These are phyloP conservation scores for Tyto alba DNA, from an alignment of 2,113 vertebrate species.

Conservation along the genomic window DNA sequence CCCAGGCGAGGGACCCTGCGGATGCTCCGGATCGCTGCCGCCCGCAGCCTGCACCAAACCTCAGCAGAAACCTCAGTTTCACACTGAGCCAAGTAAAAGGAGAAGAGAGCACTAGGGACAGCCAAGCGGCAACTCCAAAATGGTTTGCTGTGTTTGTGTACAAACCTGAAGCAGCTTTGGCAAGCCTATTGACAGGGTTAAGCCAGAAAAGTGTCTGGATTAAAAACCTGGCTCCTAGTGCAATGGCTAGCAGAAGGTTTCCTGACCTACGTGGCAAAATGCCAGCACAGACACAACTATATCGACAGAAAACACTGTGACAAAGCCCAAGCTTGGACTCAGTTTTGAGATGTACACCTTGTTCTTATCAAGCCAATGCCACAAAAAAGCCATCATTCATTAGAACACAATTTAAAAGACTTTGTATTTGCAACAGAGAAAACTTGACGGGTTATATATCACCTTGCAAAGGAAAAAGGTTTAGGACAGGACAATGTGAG, in stretches of 20 bases:
- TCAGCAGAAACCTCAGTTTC: neutral
- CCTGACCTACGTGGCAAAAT: neutral
- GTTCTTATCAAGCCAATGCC: neutral
- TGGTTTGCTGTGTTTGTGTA: neutral
- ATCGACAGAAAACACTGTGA: neutral
- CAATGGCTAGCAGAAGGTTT: neutral
- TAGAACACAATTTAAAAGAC: neutral
- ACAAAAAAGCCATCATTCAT: neutral
- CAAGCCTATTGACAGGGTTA: neutral
- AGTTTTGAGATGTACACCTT: neutral
- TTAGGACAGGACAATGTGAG: neutral
- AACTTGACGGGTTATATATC: neutral
- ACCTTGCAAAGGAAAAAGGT: neutral
- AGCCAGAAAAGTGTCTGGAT: neutral
- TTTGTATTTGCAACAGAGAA: neutral
- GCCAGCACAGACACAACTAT: neutral
- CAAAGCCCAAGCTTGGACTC: neutral
- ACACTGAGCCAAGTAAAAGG: neutral
- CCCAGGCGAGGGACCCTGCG: neutral
- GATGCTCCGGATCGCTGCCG: neutral
- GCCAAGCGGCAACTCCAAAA: neutral
- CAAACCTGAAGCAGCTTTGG: neutral
- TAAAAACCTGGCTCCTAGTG: neutral
- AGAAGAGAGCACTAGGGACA: neutral
- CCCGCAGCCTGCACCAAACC: rapidly evolving